Conservation (phyloP, 2,888 invertebrate genomes). For the Phania funesta region DNA sequence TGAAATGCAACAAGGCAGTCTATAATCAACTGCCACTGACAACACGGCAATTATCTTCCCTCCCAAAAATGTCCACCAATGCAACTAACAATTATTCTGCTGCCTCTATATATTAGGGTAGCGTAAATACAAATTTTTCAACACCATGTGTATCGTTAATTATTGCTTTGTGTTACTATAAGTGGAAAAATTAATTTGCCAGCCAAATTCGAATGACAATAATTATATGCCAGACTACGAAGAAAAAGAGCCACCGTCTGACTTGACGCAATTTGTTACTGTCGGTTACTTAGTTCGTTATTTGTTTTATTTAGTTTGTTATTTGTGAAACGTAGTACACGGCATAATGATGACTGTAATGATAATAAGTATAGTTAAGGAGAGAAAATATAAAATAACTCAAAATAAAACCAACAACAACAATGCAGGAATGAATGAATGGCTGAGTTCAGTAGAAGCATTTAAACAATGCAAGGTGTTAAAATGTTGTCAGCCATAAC, state of each 20-base stretch:
- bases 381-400: background rate
- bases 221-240: constrained; percentile 54
- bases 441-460: constrained; percentile 8
- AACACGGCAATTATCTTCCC: background rate
- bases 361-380: constrained; percentile 25
- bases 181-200: constrained; percentile 63
- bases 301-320: constrained; percentile 25
- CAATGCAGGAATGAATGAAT: constrained; percentile 1
- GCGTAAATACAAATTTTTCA: constrained; percentile 20
- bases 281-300: constrained; percentile 15
- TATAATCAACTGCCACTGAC: background rate
- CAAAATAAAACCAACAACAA: constrained; percentile 7
- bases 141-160: constrained; percentile 49
- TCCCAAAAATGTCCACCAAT: background rate
- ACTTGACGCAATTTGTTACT: constrained; percentile 37
- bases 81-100: constrained; percentile 13
- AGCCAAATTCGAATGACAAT: constrained; percentile 66
- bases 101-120: constrained; percentile 24
- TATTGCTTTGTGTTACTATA: constrained; percentile 36
- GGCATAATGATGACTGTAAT: constrained; percentile 16
- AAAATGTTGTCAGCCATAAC: constrained; percentile 66
- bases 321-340: constrained; percentile 38
- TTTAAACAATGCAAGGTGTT: constrained; percentile 62
- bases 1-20: constrained; percentile 20
- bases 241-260: constrained; percentile 17